Evolutionary conservation across 2,113 vertebrate species (phyloP), one percentile per base, ranked within the genome.

Genomic region (Psittacus erithacus): DNA sequence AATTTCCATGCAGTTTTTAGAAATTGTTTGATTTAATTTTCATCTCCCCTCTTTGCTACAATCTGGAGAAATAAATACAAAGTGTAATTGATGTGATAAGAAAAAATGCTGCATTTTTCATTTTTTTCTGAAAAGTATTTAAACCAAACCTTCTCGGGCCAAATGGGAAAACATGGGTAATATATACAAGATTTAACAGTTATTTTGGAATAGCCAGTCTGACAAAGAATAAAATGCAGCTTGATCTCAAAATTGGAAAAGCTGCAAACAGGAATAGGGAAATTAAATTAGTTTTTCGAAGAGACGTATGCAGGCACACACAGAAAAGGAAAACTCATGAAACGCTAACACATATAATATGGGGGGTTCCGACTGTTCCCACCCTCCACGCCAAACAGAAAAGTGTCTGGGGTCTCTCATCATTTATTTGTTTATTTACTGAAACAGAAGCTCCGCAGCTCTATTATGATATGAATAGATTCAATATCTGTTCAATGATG

Each of bases 401-500:
- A 78, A 82, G 28, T 28, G 0, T 29, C 57, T 39, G 23, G 6
- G 28, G 4, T 52, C 79, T 59, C 44, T 73, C 73, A 96, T 83
- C 86, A 85, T 97, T 84, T 97, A 92, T 97, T 97, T 97, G 90
- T 91, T 97, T 97, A 93, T 97, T 97, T 89, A 20, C 82, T 97
- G 98, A 96, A 86, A 87, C 47, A 67, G 97, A 97, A 96, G 96
- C 97, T 98, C 97, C 20, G 35, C 93, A 93, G 97, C 97, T 98
- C 98, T 98, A 98, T 99, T 98, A 98, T 97, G 97, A 97, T 99
- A 99, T 98, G 98, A 98, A 99, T 98, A 98, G 98, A 98, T 99
- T 99, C 98, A 98, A 98, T 99, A 99, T 98, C 96, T 98, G 98
- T 96, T 98, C 98, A 99, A 98, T 98, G 98, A 97, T 98, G 98